Evolutionary conservation across 2,113 vertebrate species (phyloP).

Genomic region (Talpa occidentalis): DNA sequence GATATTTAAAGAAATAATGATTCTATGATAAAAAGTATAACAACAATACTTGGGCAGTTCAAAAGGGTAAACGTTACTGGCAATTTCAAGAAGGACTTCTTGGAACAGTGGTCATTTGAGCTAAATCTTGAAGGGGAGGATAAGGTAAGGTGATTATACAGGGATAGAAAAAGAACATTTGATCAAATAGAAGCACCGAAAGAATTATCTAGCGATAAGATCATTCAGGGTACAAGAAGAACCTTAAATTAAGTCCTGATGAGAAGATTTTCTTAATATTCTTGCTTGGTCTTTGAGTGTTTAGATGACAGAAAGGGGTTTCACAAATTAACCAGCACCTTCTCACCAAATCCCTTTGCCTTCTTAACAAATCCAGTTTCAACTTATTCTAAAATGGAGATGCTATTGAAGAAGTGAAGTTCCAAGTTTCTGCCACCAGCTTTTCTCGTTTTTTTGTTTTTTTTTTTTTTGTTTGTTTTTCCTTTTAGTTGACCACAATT

Average conservation of each 20-base stretch:
- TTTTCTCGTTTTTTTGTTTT: background rate
- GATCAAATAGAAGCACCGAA: background rate
- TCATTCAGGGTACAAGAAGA: background rate
- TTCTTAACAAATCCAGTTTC: background rate
- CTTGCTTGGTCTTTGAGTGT: background rate
- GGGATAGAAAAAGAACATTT: background rate
- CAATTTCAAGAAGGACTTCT: background rate
- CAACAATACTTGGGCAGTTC: too few species aligned
- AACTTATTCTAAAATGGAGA: constrained; percentile 18
- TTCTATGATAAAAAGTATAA: background rate
- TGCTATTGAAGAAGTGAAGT: background rate
- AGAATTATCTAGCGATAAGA: background rate
- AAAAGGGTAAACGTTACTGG: background rate
- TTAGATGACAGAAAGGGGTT: background rate
- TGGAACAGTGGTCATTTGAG: background rate
- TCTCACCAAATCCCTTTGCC: background rate
- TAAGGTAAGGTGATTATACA: background rate
- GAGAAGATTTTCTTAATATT: background rate
- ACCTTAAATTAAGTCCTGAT: background rate
- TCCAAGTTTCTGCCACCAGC: background rate
- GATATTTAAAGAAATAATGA: background rate
- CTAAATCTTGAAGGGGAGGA: background rate
- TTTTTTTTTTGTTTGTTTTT: too few species aligned
- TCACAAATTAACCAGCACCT: background rate
- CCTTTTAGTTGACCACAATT: background rate